Evolutionary conservation across 2,797 vertebrate species (phyloP).

Genomic region (Oreochromis mossambicus): DNA sequence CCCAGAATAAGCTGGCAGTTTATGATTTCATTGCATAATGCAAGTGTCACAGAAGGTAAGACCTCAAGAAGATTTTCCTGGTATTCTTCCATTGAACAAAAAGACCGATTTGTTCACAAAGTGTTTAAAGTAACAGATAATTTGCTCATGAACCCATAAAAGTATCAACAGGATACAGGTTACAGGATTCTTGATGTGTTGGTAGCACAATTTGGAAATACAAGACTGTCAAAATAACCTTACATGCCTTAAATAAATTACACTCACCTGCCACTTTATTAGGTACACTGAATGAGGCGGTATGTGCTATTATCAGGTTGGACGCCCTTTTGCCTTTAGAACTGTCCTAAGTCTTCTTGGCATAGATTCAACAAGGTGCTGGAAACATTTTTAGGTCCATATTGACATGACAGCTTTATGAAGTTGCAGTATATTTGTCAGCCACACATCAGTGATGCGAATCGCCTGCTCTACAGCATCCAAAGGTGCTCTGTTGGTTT

Average conservation of each 20-base stretch:
- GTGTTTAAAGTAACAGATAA: not conserved
- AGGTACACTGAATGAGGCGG: not conserved
- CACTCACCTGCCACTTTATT: not conserved
- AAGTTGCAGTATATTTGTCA: slow-evolving; percentile 44
- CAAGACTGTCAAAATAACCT: not conserved
- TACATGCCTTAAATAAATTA: not conserved
- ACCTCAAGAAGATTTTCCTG: not conserved
- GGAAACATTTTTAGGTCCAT: not conserved
- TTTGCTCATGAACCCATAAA: not conserved
- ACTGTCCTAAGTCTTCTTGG: not conserved
- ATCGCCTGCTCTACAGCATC: slow-evolving; percentile 30
- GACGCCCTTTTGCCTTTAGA: not conserved
- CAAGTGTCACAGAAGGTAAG: not conserved
- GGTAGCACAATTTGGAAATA: not conserved
- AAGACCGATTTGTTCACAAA: not conserved
- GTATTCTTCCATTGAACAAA: not conserved
- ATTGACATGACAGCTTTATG: slow-evolving; percentile 32
- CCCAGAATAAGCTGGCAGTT: not conserved
- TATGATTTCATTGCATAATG: not conserved
- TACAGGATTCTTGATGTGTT: not conserved
- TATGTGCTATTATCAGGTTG: not conserved
- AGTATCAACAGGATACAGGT: not conserved
- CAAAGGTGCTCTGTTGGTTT: not conserved
- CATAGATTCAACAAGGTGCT: not conserved
- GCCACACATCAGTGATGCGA: slow-evolving; percentile 49